These are phyloP conservation scores for Lepisosteus oculatus DNA, from an alignment of 2,113 vertebrate species.

Conservation along the genomic window DNA sequence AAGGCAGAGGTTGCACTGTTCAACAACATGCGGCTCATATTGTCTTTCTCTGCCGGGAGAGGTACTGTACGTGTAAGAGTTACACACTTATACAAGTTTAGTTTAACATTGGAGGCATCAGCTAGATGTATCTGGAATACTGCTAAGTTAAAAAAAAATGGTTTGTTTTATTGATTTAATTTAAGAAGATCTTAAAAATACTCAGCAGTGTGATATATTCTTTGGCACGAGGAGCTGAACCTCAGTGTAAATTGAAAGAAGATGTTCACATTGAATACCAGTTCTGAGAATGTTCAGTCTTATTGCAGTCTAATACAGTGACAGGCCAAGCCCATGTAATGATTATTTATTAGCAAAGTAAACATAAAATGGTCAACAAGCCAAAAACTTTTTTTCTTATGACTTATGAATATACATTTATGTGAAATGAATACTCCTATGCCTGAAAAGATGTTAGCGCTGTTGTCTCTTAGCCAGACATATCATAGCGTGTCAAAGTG, in stretches of 20 bases:
- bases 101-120: background rate
- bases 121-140: background rate
- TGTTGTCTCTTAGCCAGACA: background rate
- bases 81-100: background rate
- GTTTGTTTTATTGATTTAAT: conserved; percentile 5
- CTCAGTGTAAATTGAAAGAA: conserved; percentile 14
- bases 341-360: background rate
- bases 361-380: background rate
- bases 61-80: background rate
- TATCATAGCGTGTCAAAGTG: conserved; percentile 5
- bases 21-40: too few species aligned
- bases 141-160: conserved; percentile 10
- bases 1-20: too few species aligned
- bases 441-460: too few species aligned
- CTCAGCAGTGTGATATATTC: background rate
- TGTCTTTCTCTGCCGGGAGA: too few species aligned
- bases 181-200: background rate
- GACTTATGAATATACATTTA: too few species aligned
- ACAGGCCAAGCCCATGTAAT: background rate
- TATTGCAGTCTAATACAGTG: conserved; percentile 9
- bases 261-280: background rate
- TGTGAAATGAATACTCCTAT: too few species aligned
- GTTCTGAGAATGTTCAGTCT: background rate
- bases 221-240: background rate
- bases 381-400: too few species aligned